Base-by-base conservation (phyloP, 2,797 vertebrate genomes). In the Cynopterus sphinx region DNA sequence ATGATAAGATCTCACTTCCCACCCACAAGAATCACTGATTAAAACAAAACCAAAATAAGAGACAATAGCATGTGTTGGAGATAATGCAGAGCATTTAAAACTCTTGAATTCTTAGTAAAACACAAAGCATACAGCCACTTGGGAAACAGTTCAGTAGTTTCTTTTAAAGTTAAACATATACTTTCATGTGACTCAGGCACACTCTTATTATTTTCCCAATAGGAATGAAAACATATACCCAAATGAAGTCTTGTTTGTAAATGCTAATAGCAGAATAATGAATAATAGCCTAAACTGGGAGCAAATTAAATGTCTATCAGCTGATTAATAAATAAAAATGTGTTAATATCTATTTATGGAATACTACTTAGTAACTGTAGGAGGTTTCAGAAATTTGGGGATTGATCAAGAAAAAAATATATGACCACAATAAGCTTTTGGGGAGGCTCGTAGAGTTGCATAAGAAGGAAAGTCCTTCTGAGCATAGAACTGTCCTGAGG, bases 151-250 rank as follows among this genome's bases (percentile, higher is more conserved):
- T 33, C 41, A n/a, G 2, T 78, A 33, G 51, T 71, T 90, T 85
- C 31, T 92, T 81, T 85, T 46, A 55, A 95, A 92, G 53, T 39
- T 74, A 95, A 77, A 84, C 15, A 79, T 84, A 21, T 46, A 95
- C n/a, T 41, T 84, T 79, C 51, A 24, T 74, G 49, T 53, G 63
- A 89, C 51, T 87, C 61, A 95, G 26, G 10, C 15, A 57, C 9
- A 85, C 28, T 67, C 26, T 67, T 4, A 46, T 10, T 89, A 68
- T 83, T 97, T 97, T 75, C 22, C 43, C 31, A 31, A 68, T 65
- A 59, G 33, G 49, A 91, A 89, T 41, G 13, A 39, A 70, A 86
- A 63, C 16, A 71, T 65, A 74, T 68, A 24, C 13, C 41, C 24
- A 68, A 16, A 41, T 11, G 57, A 89, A 87, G 39, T 65, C 21